Conservation (phyloP, 2,797 vertebrate genomes). For the Tenualosa ilisha region DNA sequence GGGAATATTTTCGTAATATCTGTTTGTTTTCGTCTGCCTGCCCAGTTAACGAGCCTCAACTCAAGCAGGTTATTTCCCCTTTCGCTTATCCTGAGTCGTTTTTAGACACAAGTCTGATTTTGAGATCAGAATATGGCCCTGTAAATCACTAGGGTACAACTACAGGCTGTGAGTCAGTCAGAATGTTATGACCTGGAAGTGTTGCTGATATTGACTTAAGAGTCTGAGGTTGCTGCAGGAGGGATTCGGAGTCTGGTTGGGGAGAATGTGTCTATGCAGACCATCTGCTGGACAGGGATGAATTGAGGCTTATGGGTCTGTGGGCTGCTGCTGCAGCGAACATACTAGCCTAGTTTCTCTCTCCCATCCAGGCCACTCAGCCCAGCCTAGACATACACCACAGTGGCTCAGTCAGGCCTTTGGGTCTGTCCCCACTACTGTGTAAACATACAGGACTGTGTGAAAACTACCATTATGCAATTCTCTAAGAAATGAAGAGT, state of each 20-base stretch:
- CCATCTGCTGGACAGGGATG: conserved; percentile 57
- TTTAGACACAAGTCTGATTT: background rate
- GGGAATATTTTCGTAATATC: conserved; percentile 24
- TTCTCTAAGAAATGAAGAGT: background rate
- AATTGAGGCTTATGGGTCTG: conserved; percentile 56
- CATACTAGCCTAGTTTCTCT: conserved; percentile 37
- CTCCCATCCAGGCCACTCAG: conserved; percentile 14
- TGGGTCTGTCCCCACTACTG: background rate
- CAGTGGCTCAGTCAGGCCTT: background rate
- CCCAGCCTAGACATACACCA: background rate
- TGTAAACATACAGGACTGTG: background rate
- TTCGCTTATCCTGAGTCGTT: background rate
- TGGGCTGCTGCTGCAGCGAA: conserved; percentile 40
- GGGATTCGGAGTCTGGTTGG: conserved; percentile 66
- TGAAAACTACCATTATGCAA: conserved; percentile 17
- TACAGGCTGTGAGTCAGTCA: conserved; percentile 33
- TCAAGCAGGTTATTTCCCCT: conserved; percentile 24
- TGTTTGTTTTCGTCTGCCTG: conserved; percentile 10
- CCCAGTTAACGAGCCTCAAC: background rate
- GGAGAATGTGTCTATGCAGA: conserved; percentile 58
- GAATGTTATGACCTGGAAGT: conserved; percentile 61
- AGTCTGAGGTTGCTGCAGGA: conserved; percentile 76
- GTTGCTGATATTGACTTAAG: conserved; percentile 70
- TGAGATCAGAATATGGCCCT: background rate
- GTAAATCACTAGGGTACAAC: background rate